Base-by-base conservation (phyloP, 2,888 invertebrate species). In the Lycocerus yunnanus region DNA sequence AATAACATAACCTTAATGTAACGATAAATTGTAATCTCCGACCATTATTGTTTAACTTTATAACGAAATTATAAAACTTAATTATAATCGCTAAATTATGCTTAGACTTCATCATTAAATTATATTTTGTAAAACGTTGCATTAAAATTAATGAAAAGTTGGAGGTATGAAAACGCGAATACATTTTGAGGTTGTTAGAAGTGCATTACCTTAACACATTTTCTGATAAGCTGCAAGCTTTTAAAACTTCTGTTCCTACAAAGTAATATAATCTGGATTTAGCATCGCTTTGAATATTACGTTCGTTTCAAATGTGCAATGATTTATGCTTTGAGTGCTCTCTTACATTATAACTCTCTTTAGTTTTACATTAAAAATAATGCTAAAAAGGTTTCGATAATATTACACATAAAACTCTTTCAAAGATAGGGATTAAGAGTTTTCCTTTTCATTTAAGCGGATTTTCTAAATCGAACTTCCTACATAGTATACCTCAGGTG, bases 241-340 rank as follows among this genome's bases (percentile, higher is more conserved):
- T 70, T 18, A 18, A 58, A 18, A 61, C 58, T 71, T 71, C 66
- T 71, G 65, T 65, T 21, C 71, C 58, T 71, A 66, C 65, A 58
- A 43, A 58, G 71, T 71, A 71, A 66, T 71, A 71, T 66, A 71
- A 71, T 71, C 71, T 66, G 66, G 65, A 71, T 71, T 71, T 66
- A 15, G 66, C 27, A 27, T 63, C 20, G 43, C 43, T 43, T 43
- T 43, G 43, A 43, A 43, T 43, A 43, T 43, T 43, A 43, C 43
- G 43, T 43, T 43, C 43, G 43, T 43, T 43, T 43, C 43, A 43
- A 43, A 43, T 43, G 43, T 43, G 43, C 43, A 43, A 43, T 43
- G 43, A 43, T 43, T 43, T 43, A 43, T 43, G 43, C 43, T 43
- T 43, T 43, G 43, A 43, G 43, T 43, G 43, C 43, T 43, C 43